phyloP scores from a whole-genome alignment of 2,797 vertebrate genomes.

The Periparus ater region DNA sequence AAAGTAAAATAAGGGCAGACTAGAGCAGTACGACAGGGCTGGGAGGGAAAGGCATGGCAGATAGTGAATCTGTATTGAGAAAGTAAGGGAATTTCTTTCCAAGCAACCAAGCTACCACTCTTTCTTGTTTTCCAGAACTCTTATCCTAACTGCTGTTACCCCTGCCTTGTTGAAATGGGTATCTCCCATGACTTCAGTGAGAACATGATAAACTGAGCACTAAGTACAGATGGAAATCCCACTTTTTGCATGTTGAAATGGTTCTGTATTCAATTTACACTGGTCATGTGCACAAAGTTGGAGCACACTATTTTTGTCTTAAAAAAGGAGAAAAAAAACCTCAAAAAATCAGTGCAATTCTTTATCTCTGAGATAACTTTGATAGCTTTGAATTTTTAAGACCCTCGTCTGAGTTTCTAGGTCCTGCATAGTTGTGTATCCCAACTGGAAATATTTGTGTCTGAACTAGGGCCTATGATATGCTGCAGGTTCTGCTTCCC shows the following conservation, averaged over 20 bases:
- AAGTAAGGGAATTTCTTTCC: background rate
- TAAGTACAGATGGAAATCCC: background rate
- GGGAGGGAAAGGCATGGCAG: background rate
- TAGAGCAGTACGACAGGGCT: background rate
- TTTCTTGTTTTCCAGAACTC: background rate
- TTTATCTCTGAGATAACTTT: background rate
- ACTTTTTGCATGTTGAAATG: background rate
- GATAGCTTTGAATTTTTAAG: background rate
- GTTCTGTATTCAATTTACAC: background rate
- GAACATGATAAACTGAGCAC: background rate
- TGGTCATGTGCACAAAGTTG: background rate
- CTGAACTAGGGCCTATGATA: background rate
- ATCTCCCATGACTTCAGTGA: background rate
- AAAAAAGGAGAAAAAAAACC: background rate
- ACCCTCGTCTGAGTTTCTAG: background rate
- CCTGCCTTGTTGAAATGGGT: background rate
- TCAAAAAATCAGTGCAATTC: background rate
- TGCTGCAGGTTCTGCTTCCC: background rate
- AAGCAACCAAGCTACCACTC: background rate
- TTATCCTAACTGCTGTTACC: background rate
- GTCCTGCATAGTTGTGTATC: background rate
- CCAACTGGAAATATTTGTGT: background rate
- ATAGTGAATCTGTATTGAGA: background rate
- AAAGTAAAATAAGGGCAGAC: background rate
- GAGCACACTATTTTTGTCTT: background rate